Evolutionary conservation across 2,113 vertebrate genomes (phyloP).

Genomic region (Periophthalmus modestus): DNA sequence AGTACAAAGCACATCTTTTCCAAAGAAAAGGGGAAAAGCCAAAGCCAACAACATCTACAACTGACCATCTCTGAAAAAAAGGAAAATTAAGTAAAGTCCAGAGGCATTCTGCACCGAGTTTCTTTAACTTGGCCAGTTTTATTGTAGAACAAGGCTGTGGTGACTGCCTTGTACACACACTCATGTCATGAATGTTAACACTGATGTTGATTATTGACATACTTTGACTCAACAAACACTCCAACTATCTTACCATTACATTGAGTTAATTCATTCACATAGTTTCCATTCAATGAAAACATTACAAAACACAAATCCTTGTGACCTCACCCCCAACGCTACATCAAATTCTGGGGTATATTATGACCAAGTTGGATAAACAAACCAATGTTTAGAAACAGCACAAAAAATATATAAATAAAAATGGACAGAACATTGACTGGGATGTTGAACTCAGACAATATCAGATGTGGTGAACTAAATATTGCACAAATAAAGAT

Average conservation of each 20-base stretch:
- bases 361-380: constrained; percentile 73
- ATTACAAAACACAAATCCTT: constrained; percentile 61
- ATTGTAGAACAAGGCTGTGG: constrained; percentile 41
- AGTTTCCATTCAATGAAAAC: constrained; percentile 66
- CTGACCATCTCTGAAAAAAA: constrained; percentile 57
- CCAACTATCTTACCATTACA: constrained; percentile 73
- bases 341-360: constrained; percentile 50
- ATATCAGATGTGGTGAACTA: constrained; percentile 62
- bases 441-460: constrained; percentile 56
- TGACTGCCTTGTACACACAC: constrained; percentile 52
- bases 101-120: constrained; percentile 52
- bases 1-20: constrained; percentile 75
- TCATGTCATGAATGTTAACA: constrained; percentile 68
- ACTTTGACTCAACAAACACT: constrained; percentile 72
- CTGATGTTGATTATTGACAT: constrained; percentile 72
- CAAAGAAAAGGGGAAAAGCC: constrained; percentile 57
- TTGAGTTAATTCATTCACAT: constrained; percentile 69
- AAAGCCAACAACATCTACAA: constrained; percentile 71
- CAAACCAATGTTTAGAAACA: constrained; percentile 71
- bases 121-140: constrained; percentile 40
- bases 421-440: constrained; percentile 78
- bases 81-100: constrained; percentile 53
- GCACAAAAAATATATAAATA: constrained; percentile 82
- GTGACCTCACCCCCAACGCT: constrained; percentile 10
- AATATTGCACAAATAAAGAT: constrained; percentile 87